Conservation (phyloP, 1,140 invertebrate genomes). For the Coelopa frigida region DNA sequence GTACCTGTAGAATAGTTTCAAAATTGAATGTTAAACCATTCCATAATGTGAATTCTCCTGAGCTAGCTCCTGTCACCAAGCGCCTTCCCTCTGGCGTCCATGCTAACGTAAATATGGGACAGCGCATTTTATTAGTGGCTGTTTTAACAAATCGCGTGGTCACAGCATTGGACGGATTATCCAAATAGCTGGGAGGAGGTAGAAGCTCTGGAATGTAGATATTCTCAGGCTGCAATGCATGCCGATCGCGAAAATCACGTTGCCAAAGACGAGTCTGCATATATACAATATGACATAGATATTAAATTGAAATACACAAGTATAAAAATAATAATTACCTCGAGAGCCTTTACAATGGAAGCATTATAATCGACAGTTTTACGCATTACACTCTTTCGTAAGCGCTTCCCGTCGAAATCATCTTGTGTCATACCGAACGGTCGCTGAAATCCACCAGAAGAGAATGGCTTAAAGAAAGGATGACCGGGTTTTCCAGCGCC, state of each 20-base stretch:
- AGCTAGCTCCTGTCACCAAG: conserved; percentile 95
- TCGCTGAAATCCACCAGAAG: conserved; percentile 33
- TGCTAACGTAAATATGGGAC: conserved; percentile 96
- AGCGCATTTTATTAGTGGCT: conserved; percentile 98
- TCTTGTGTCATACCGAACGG: conserved; percentile 57
- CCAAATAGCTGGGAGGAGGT: conserved; percentile 80
- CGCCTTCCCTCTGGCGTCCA: conserved; percentile 99
- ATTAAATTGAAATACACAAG: conserved; percentile 11
- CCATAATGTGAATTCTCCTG: conserved; percentile 99
- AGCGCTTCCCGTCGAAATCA: conserved; percentile 92
- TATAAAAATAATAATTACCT: conserved; percentile 44
- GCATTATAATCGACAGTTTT: conserved; percentile 99
- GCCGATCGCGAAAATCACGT: conserved; percentile 77
- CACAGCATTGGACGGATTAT: conserved; percentile 95
- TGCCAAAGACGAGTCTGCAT: conserved; percentile 85
- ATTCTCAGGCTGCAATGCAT: conserved; percentile 83
- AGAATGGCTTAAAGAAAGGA: conserved; percentile 39
- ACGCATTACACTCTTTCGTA: conserved; percentile 92
- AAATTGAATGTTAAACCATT: conserved; percentile 99
- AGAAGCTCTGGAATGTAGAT: conserved; percentile 82
- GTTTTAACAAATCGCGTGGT: conserved; percentile 96
- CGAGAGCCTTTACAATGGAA: conserved; percentile 85
- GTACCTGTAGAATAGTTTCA: conserved; percentile 97
- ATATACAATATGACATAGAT: neutral
- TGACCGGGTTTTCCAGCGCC: conserved; percentile 30